Evolutionary conservation across 2,113 vertebrate genomes (phyloP).

Genomic region (Solenodon paradoxus): DNA sequence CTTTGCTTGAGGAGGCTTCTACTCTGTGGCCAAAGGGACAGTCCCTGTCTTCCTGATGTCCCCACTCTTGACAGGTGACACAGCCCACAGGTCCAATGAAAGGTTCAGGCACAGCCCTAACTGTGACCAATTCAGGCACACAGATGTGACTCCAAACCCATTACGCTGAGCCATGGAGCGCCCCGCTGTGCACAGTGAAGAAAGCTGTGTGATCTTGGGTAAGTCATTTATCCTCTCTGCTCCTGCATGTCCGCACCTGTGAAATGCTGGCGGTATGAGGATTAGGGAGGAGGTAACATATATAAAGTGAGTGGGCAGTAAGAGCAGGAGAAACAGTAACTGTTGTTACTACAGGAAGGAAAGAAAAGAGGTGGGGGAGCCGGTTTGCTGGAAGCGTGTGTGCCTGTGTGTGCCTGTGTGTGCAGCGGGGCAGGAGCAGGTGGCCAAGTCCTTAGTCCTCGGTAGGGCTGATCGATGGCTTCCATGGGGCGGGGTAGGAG

Average conservation of each 20-base stretch:
- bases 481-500: neutral
- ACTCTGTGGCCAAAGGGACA: neutral
- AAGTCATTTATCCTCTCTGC: neutral
- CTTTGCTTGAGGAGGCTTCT: neutral
- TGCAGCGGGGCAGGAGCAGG: neutral
- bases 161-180: neutral
- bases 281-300: neutral
- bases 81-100: neutral
- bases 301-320: neutral
- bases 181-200: neutral
- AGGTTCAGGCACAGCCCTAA: neutral
- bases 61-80: no score
- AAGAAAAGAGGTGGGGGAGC: fast-evolving
- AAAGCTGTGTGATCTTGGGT: neutral
- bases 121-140: neutral
- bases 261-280: neutral
- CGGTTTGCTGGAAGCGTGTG: neutral
- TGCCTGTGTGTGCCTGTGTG: neutral
- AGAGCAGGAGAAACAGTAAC: neutral
- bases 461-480: slow-evolving; percentile 74
- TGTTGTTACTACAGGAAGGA: neutral
- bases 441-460: slow-evolving; percentile 56
- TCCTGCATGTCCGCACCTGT: neutral
- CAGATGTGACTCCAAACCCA: neutral
- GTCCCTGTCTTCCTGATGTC: no score